A percentile compares a stretch with the other conserved stretches of the same genome.
Evolutionary conservation across 2,113 vertebrate genomes (phyloP).

Genomic region (Erythrocercus mccallii): DNA sequence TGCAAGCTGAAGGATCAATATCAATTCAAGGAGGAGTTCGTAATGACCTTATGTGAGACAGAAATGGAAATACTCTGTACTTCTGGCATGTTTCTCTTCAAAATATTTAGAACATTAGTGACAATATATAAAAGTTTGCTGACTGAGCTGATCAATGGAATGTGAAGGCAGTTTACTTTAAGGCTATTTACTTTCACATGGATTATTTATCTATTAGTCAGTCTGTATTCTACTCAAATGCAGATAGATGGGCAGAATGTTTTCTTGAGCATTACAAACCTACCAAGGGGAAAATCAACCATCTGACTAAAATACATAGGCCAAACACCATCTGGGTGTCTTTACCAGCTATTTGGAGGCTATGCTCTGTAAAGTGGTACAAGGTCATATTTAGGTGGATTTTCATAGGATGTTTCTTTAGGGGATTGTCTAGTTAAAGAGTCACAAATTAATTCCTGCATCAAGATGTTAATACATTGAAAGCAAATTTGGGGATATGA

Average conservation of each 20-base stretch:
- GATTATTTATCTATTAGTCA: slow-evolving; percentile 81
- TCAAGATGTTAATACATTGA: slow-evolving; percentile 53
- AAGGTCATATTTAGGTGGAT: slow-evolving; percentile 68
- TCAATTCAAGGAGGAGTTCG: slow-evolving; percentile 68
- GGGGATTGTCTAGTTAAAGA: slow-evolving; percentile 52
- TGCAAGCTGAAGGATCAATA: slow-evolving; percentile 68
- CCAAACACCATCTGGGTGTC: slow-evolving; percentile 72
- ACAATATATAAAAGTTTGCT: slow-evolving; percentile 75
- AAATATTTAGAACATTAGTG: slow-evolving; percentile 77
- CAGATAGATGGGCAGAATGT: slow-evolving; percentile 78
- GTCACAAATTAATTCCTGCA: slow-evolving; percentile 66
- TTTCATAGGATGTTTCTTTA: slow-evolving; percentile 67
- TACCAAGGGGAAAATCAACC: slow-evolving; percentile 78
- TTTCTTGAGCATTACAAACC: slow-evolving; percentile 76
- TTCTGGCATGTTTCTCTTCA: slow-evolving; percentile 69
- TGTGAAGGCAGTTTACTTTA: slow-evolving; percentile 81
- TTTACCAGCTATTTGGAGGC: slow-evolving; percentile 70
- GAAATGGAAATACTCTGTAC: slow-evolving; percentile 66
- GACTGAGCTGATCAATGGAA: slow-evolving; percentile 80
- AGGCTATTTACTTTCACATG: slow-evolving; percentile 76
- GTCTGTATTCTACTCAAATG: slow-evolving; percentile 79
- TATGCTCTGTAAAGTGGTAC: slow-evolving; percentile 69
- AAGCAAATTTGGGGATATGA: slow-evolving; percentile 61
- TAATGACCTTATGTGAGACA: slow-evolving; percentile 63
- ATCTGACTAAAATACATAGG: slow-evolving; percentile 73